These are phyloP conservation scores for Pelobates cultripes DNA, from an alignment of 2,797 vertebrate species.

Conservation along the genomic window DNA sequence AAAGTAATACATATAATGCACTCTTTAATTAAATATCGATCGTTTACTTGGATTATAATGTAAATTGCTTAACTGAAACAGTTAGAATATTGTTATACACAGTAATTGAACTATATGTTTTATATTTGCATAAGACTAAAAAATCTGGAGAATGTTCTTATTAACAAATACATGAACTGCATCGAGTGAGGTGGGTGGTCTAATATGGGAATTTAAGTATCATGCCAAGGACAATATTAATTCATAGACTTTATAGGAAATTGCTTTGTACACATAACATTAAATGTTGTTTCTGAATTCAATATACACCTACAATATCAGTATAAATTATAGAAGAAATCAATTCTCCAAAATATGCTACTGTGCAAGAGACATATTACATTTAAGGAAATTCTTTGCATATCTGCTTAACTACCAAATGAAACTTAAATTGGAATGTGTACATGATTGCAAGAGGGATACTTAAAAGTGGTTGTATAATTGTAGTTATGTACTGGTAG, in stretches of 20 bases:
- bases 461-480: background rate
- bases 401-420: background rate
- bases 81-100: slow-evolving; percentile 8
- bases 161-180: slow-evolving; percentile 14
- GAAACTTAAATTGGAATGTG: background rate
- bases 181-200: slow-evolving; percentile 36
- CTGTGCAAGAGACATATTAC: background rate
- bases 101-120: background rate
- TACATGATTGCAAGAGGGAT: background rate
- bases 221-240: slow-evolving; percentile 41
- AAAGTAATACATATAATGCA: too few species aligned
- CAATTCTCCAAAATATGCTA: background rate
- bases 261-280: background rate
- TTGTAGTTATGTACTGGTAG: too few species aligned
- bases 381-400: background rate
- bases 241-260: slow-evolving; percentile 29
- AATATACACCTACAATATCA: too few species aligned
- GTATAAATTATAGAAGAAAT: too few species aligned
- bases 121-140: slow-evolving; percentile 12
- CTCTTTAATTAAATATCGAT: too few species aligned
- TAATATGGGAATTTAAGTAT: slow-evolving; percentile 25
- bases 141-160: slow-evolving; percentile 10
- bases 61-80: slow-evolving; percentile 16
- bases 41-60: background rate
- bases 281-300: too few species aligned